Conservation (phyloP, 2,888 invertebrate species). For the Heteromyza rotundicornis region DNA sequence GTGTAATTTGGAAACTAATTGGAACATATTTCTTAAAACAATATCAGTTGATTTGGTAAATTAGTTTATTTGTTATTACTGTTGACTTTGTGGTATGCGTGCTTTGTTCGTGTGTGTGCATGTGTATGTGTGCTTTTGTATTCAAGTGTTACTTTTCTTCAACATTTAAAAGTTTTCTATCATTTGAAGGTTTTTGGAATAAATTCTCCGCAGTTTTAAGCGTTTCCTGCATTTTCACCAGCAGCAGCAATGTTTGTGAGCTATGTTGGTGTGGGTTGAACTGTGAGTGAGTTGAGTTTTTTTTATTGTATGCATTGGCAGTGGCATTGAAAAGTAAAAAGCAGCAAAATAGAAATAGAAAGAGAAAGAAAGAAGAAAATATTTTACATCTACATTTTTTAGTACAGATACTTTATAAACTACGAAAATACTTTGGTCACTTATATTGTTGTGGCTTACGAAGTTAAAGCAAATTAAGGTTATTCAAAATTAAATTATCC, state of each 20-base stretch:
- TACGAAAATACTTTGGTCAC: too few relatives aligned
- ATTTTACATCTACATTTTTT: too few relatives aligned
- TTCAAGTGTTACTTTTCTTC: neutral
- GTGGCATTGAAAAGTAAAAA: neutral
- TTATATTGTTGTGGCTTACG: too few relatives aligned
- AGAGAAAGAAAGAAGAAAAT: neutral
- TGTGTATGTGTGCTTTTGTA: slow-evolving; percentile 12
- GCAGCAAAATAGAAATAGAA: slow-evolving; percentile 2
- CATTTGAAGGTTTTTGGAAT: neutral
- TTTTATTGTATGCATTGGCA: neutral
- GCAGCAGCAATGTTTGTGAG: neutral
- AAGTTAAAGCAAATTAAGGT: too few relatives aligned
- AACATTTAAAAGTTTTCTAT: neutral
- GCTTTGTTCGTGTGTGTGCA: slow-evolving; percentile 12
- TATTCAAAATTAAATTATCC: too few relatives aligned
- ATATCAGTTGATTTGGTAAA: slow-evolving; percentile 28
- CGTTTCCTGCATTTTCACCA: slow-evolving; percentile 1
- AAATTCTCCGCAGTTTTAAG: too few relatives aligned
- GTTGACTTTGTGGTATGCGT: slow-evolving; percentile 13
- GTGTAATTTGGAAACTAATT: too few relatives aligned
- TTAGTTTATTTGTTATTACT: slow-evolving; percentile 10
- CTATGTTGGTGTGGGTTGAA: neutral
- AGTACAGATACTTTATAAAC: too few relatives aligned
- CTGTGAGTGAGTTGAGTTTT: neutral
- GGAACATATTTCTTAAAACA: too few relatives aligned